A percentile compares a stretch with the other conserved stretches of the same genome.
phyloP scores from a whole-genome alignment of 1,140 invertebrate species.

The Drosophila paulistorum region DNA sequence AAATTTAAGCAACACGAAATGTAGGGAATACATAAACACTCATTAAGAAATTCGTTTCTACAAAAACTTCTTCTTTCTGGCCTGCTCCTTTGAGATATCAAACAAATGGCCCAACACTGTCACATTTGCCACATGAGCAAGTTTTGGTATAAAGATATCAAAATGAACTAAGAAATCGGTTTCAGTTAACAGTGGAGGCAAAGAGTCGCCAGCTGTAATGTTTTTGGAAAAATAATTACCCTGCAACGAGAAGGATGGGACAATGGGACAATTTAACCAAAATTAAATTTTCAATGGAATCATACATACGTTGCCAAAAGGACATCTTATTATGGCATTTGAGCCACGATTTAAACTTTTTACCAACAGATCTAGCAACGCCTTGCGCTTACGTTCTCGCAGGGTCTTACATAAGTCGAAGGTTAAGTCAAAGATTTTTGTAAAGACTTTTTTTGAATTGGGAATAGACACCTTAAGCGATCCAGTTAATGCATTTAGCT shows the following conservation, averaged over 20 bases:
- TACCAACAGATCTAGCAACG: conserved; percentile 45
- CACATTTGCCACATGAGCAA: conserved; percentile 36
- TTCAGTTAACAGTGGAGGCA: conserved; percentile 55
- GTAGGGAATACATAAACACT: no score
- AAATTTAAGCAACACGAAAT: no score
- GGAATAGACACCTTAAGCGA: conserved; percentile 49
- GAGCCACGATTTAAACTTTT: conserved; percentile 27
- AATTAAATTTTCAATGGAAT: no score
- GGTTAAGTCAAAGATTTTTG: conserved; percentile 50
- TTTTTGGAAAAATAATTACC: conserved; percentile 42
- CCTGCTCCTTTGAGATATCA: conserved; percentile 46
- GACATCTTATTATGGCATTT: conserved; percentile 37
- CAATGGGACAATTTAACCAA: not conserved
- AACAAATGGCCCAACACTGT: conserved; percentile 39
- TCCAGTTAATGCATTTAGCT: conserved; percentile 15
- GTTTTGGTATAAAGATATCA: conserved; percentile 50
- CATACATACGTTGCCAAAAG: conserved; percentile 39
- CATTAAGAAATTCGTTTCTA: conserved; percentile 7
- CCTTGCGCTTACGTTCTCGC: conserved; percentile 43
- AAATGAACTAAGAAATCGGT: conserved; percentile 41
- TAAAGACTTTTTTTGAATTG: conserved; percentile 47
- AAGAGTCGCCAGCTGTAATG: conserved; percentile 33
- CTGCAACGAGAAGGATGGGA: not conserved
- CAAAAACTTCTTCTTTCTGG: conserved; percentile 43
- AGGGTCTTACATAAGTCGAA: conserved; percentile 64